phyloP scores from a whole-genome alignment of 2,797 vertebrate species.

The Hipposideros larvatus region DNA sequence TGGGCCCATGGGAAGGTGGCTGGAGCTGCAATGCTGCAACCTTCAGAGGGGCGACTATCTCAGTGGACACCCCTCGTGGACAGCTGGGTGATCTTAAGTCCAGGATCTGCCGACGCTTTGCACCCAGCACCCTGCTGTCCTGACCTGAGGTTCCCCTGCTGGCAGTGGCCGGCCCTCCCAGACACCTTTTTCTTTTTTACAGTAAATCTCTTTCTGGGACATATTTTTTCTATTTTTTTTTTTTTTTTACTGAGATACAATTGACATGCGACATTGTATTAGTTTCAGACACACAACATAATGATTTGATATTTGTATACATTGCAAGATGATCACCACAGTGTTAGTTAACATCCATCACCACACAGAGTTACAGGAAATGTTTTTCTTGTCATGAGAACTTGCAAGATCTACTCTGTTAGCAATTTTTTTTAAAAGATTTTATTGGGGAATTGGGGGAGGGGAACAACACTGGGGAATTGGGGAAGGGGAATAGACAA shows the following conservation, averaged over 20 bases:
- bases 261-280: background rate
- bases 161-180: background rate
- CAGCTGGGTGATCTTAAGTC: background rate
- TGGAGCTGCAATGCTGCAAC: background rate
- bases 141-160: background rate
- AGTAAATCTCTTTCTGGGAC: background rate
- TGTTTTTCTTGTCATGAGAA: background rate
- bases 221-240: no score
- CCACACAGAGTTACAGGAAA: background rate
- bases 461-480: no score
- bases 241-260: background rate
- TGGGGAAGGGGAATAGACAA: no score
- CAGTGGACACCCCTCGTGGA: accelerated
- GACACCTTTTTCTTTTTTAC: background rate
- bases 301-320: background rate
- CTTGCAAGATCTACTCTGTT: background rate
- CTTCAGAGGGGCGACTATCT: background rate
- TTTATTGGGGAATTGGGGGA: no score
- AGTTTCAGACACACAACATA: background rate
- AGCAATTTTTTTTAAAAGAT: background rate
- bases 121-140: background rate
- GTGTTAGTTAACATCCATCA: background rate
- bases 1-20: background rate
- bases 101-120: background rate
- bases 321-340: background rate